phyloP scores from a whole-genome alignment of 2,888 invertebrate species.

The Chaetogeoica ovagalla region DNA sequence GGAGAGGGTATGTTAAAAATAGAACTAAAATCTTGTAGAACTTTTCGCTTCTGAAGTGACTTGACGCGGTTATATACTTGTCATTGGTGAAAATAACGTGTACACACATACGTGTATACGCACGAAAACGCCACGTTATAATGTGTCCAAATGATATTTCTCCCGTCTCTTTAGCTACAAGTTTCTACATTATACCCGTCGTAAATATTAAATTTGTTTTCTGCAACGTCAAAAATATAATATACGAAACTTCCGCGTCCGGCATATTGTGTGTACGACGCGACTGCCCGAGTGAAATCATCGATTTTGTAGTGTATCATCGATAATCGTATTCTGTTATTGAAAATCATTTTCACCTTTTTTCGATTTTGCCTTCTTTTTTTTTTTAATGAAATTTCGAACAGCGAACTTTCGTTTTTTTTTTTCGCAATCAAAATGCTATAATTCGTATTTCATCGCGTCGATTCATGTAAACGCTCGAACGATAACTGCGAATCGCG shows the following conservation, averaged over 20 bases:
- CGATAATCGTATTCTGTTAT: too few relatives aligned
- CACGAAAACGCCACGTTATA: conserved; percentile 11
- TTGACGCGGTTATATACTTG: neutral
- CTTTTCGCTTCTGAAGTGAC: conserved; percentile 26
- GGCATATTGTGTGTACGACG: too few relatives aligned
- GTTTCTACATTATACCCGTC: neutral
- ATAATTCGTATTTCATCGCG: too few relatives aligned
- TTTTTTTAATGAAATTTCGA: too few relatives aligned
- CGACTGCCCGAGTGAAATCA: too few relatives aligned
- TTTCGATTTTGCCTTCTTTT: too few relatives aligned
- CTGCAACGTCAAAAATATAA: neutral
- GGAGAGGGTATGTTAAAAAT: conserved; percentile 30
- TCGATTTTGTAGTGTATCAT: too few relatives aligned
- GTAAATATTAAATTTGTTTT: conserved; percentile 29
- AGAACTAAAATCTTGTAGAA: conserved; percentile 28
- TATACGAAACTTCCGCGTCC: neutral
- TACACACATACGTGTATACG: neutral
- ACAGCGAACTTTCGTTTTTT: too few relatives aligned
- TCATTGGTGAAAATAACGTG: conserved; percentile 24
- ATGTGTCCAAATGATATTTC: conserved; percentile 18
- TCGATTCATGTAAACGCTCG: too few relatives aligned
- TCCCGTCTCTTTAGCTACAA: neutral
- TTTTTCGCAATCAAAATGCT: too few relatives aligned
- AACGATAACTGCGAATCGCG: too few relatives aligned
- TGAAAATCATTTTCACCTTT: too few relatives aligned